Conservation (phyloP, 2,888 invertebrate species). For the Camponotus fellah region DNA sequence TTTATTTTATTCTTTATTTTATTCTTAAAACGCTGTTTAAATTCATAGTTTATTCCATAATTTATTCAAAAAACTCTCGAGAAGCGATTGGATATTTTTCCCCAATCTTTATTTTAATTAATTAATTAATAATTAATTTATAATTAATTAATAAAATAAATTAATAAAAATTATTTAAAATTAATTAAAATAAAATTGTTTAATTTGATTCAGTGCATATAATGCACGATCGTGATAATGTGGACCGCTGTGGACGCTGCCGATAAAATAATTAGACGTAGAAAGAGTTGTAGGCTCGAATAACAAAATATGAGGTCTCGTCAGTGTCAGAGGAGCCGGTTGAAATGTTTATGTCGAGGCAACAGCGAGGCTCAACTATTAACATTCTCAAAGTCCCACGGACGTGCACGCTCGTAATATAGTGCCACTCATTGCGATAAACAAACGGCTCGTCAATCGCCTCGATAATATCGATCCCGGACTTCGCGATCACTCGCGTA, state of each 20-base stretch:
- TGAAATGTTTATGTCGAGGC: constrained; percentile 64
- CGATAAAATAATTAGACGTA: constrained; percentile 14
- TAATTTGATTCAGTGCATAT: neutral
- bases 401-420: constrained; percentile 40
- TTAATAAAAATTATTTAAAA: too few species aligned
- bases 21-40: neutral
- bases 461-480: constrained; percentile 32
- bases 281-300: constrained; percentile 17
- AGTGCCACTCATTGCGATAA: constrained; percentile 56
- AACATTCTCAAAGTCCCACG: constrained; percentile 60
- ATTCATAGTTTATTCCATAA: neutral
- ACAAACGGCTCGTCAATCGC: constrained; percentile 55
- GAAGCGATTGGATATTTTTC: neutral
- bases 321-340: constrained; percentile 20
- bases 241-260: neutral
- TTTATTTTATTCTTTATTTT: neutral
- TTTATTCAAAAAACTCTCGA: neutral
- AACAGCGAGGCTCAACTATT: constrained; percentile 64
- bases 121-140: too few species aligned
- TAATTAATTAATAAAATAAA: too few species aligned
- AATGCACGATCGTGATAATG: neutral
- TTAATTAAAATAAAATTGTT: constrained; percentile 2
- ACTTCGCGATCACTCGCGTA: constrained; percentile 35
- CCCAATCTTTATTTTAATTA: too few species aligned
- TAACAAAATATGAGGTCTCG: constrained; percentile 31